phyloP scores from a whole-genome alignment of 2,888 invertebrate species.

The Pseudanteris insignis region DNA sequence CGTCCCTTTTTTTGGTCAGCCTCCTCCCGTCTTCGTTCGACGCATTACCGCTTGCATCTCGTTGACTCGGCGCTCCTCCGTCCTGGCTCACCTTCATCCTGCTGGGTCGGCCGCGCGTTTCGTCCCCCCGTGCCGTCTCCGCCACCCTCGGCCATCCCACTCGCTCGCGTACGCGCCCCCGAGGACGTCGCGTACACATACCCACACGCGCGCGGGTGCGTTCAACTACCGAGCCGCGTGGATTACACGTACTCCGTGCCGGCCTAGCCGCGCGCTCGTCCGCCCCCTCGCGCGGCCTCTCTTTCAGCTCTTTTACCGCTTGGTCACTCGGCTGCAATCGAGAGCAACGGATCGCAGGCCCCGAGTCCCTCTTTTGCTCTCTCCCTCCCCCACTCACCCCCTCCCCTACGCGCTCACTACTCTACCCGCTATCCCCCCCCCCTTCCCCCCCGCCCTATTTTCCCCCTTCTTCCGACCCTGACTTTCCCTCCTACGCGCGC shows the following conservation, averaged over 20 bases:
- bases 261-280: constrained; percentile 23
- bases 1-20: constrained; percentile 65
- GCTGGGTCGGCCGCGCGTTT: constrained; percentile 26
- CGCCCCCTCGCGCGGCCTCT: constrained; percentile 8
- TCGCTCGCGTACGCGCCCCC: constrained; percentile 31
- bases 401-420: constrained; percentile 46
- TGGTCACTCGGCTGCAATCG: constrained; percentile 47
- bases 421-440: constrained; percentile 44
- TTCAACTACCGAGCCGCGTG: constrained; percentile 33
- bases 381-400: constrained; percentile 52
- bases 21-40: constrained; percentile 55
- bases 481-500: constrained; percentile 21
- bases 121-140: constrained; percentile 36
- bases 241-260: constrained; percentile 36
- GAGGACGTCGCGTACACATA: constrained; percentile 27
- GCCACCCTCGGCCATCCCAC: constrained; percentile 42
- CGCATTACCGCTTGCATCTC: constrained; percentile 53
- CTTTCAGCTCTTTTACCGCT: constrained; percentile 47
- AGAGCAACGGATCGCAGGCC: constrained; percentile 49
- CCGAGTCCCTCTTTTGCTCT: constrained; percentile 40
- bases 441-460: constrained; percentile 43
- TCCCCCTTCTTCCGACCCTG: constrained; percentile 18
- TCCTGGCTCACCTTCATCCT: constrained; percentile 44
- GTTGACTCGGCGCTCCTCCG: constrained; percentile 47
- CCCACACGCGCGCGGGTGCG: constrained; percentile 23